Base-by-base conservation (phyloP, 2,888 invertebrate species). In the Drosophila picticornis region DNA sequence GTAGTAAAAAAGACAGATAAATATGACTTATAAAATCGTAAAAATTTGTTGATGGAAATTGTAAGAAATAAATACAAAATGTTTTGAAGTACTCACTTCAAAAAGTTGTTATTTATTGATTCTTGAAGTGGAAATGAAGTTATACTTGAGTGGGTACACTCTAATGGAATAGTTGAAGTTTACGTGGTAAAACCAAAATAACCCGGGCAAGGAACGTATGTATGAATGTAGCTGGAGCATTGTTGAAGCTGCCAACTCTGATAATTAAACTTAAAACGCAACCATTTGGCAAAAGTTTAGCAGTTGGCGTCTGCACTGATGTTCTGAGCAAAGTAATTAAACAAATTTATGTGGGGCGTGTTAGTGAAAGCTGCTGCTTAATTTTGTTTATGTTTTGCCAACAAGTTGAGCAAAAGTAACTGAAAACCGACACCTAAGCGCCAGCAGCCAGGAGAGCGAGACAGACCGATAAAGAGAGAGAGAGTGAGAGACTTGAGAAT, bases 191-290 rank as follows among this genome's bases (percentile, higher is more conserved):
- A 4, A 22, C 16, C 16, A 22, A 46, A 16, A 46, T 46, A 25
- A 25, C 4, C 22, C 25, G 13, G 2, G 11, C 11, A 11, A n/a
- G 2, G n/a, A 11, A 16, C 11, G 22, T 22, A 16, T 43, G 13
- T 22, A 4, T 13, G 13, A 22, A 22, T 46, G 22, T 46, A 16
- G 38, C 31, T 27, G 19, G n/a, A 32, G 34, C 27, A 32, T 38
- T 61, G 11, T 55, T 57, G 46, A 19, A 40, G 52, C 11, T 58
- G 34, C 16, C 29, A 36, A 52, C 64, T 58, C 48, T 51, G 71
- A 67, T 81, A 81, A 82, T 81, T 81, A 81, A 81, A 81, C 68
- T 79, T 73, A 80, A 81, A 81, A 76, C 63, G 66, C 68, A 73
- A 59, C 64, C 82, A 79, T 81, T 79, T 75, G 80, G 57, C 65